Percentiles rank a stretch among this genome's conserved stretches.
phyloP scores from a whole-genome alignment of 2,888 invertebrate species.

The Clunio marinus region DNA sequence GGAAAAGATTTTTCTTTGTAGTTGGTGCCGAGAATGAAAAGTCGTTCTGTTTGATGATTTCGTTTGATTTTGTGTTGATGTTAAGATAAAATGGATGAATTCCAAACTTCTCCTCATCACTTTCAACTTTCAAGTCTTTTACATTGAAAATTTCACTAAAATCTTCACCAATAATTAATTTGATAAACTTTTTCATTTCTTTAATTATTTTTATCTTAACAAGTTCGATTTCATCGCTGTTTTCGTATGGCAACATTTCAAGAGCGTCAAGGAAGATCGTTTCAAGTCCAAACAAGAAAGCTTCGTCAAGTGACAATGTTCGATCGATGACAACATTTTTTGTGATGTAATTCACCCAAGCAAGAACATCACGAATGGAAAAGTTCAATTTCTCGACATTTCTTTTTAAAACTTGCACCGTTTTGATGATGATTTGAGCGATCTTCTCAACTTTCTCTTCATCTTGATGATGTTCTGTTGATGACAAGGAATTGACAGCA shows the following conservation, averaged over 20 bases:
- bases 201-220: constrained; percentile 55
- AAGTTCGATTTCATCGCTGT: constrained; percentile 53
- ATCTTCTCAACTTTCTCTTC: constrained; percentile 56
- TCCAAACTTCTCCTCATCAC: constrained; percentile 56
- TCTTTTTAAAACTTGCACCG: constrained; percentile 72
- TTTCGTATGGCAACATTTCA: constrained; percentile 73
- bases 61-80: constrained; percentile 40
- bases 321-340: constrained; percentile 42
- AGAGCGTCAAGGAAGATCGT: constrained; percentile 88
- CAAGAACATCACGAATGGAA: constrained; percentile 86
- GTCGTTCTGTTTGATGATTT: constrained; percentile 44
- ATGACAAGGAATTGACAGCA: constrained; percentile 70
- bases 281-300: constrained; percentile 85
- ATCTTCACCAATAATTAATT: constrained; percentile 50
- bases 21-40: constrained; percentile 77
- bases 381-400: constrained; percentile 74
- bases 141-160: constrained; percentile 48
- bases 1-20: constrained; percentile 73
- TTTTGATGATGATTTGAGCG: constrained; percentile 70
- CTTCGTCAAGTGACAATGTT: constrained; percentile 56
- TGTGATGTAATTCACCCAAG: constrained; percentile 87
- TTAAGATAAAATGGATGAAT: constrained; percentile 69
- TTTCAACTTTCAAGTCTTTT: constrained; percentile 46
- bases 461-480: constrained; percentile 56
- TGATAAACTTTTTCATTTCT: constrained; percentile 57